These are phyloP conservation scores for Triplophysa rosa DNA, from an alignment of 2,113 vertebrate species.

Conservation along the genomic window DNA sequence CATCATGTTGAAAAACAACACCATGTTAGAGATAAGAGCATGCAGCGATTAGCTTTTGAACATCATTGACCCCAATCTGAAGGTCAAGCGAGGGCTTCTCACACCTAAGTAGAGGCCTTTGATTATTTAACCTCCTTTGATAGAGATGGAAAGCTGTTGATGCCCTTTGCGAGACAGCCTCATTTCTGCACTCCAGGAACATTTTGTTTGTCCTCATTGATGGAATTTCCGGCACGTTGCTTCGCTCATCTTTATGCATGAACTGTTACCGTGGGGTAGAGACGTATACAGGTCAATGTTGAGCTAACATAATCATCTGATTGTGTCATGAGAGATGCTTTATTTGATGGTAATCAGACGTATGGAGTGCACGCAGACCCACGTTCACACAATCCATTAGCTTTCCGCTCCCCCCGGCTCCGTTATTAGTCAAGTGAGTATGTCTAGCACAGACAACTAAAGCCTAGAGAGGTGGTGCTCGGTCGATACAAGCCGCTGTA, in stretches of 20 bases:
- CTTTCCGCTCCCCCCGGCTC: slow-evolving; percentile 7
- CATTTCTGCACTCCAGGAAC: slow-evolving; percentile 39
- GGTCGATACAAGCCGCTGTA: background rate
- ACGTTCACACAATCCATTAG: slow-evolving; percentile 27
- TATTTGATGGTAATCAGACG: slow-evolving; percentile 30
- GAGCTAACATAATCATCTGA: slow-evolving; percentile 42
- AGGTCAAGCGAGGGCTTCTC: slow-evolving; percentile 22
- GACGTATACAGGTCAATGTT: slow-evolving; percentile 28
- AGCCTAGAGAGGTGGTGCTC: slow-evolving; percentile 12
- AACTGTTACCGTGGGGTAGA: slow-evolving; percentile 19
- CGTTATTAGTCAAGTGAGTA: slow-evolving; percentile 26
- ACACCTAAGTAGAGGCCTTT: background rate
- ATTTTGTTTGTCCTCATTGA: slow-evolving; percentile 44
- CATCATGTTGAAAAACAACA: slow-evolving; percentile 19
- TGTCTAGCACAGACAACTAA: slow-evolving; percentile 18
- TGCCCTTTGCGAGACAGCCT: slow-evolving; percentile 33
- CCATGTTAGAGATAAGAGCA: background rate
- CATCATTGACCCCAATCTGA: slow-evolving; percentile 39
- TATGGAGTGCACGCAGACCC: background rate
- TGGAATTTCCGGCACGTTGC: slow-evolving; percentile 38
- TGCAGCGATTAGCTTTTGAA: slow-evolving; percentile 19
- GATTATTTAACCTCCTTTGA: slow-evolving; percentile 32
- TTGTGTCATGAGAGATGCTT: slow-evolving; percentile 41
- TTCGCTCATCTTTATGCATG: slow-evolving; percentile 13
- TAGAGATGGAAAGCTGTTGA: slow-evolving; percentile 6